Conservation (phyloP, 2,113 vertebrate genomes). For the Microtus pennsylvanicus region DNA sequence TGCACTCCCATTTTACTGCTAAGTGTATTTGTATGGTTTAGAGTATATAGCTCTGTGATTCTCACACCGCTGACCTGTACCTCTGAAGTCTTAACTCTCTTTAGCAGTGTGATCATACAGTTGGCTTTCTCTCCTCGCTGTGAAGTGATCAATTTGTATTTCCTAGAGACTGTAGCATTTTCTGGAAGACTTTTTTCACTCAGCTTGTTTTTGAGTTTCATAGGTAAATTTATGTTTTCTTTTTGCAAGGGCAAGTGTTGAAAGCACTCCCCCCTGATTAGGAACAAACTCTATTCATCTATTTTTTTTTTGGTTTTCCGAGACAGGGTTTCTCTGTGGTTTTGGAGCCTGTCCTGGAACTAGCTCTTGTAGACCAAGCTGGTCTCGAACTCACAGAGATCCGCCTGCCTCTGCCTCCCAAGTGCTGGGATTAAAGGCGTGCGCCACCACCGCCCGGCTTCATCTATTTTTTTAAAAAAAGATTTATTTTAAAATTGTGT, state of each 20-base stretch:
- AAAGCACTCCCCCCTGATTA: neutral
- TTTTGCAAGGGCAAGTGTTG: neutral
- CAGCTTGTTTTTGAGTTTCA: neutral
- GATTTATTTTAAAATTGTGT: neutral
- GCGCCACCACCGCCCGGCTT: too few species aligned
- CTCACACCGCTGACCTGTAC: neutral
- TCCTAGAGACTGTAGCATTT: slow-evolving; percentile 23
- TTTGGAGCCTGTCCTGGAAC: too few species aligned
- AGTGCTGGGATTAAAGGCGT: too few species aligned
- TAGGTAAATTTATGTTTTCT: neutral
- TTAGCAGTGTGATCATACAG: neutral
- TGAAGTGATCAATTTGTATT: neutral
- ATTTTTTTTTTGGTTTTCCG: too few species aligned
- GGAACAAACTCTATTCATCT: neutral
- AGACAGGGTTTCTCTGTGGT: too few species aligned
- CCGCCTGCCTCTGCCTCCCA: too few species aligned
- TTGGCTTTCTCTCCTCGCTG: neutral
- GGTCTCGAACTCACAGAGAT: too few species aligned
- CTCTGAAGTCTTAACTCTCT: neutral
- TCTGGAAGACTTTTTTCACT: slow-evolving; percentile 2
- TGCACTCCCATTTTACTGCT: neutral
- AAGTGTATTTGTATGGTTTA: neutral
- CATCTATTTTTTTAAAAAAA: neutral
- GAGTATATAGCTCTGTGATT: neutral
- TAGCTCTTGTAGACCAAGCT: too few species aligned